These are phyloP conservation scores for Margarornis squamiger DNA, from an alignment of 2,797 vertebrate species.

Conservation along the genomic window DNA sequence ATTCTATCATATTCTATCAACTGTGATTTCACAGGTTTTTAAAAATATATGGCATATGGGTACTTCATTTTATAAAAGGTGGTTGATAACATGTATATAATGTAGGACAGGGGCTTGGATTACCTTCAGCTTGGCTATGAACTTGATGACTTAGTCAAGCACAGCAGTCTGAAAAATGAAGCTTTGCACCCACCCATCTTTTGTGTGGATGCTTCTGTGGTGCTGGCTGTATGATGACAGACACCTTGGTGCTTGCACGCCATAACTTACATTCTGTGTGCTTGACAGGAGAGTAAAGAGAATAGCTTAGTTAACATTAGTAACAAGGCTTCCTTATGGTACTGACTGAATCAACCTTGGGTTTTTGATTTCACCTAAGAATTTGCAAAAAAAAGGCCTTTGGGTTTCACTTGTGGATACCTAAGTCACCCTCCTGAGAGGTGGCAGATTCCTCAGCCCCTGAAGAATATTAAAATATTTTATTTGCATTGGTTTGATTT, in stretches of 20 bases:
- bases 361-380: background rate
- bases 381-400: background rate
- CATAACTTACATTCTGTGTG: background rate
- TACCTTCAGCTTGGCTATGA: background rate
- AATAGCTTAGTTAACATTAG: background rate
- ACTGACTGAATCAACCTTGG: background rate
- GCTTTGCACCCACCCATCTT: background rate
- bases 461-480: background rate
- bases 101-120: background rate
- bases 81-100: background rate
- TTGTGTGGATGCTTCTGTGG: background rate
- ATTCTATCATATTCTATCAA: background rate
- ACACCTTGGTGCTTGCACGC: background rate
- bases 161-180: background rate
- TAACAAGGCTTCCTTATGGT: background rate
- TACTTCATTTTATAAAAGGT: background rate
- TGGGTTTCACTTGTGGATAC: background rate
- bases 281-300: background rate
- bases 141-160: background rate
- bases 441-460: background rate
- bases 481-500: background rate
- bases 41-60: background rate
- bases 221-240: background rate
- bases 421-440: background rate
- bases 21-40: background rate